Conservation (phyloP, 1,140 invertebrate species). For the Cherax destructor region DNA sequence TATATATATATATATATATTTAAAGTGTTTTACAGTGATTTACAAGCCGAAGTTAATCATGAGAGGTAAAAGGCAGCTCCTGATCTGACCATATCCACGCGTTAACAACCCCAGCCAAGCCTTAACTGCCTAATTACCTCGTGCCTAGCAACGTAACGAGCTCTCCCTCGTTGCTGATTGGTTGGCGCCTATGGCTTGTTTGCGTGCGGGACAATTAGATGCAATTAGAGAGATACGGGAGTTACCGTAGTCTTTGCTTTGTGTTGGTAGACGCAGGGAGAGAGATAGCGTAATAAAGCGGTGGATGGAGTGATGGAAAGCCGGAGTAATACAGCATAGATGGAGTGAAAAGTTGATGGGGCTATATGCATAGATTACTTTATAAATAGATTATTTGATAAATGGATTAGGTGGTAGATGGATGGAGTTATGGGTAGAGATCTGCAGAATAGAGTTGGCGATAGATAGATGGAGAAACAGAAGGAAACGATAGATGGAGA, state of each 20-base stretch:
- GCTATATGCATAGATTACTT: too few relatives aligned
- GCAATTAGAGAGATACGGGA: conserved; percentile 24
- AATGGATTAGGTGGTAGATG: too few relatives aligned
- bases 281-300: background rate
- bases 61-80: background rate
- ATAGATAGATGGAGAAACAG: too few relatives aligned
- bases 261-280: background rate
- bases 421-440: too few relatives aligned
- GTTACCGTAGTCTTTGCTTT: conserved; percentile 3
- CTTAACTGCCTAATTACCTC: conserved; percentile 32
- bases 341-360: background rate
- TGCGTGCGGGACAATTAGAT: conserved; percentile 51
- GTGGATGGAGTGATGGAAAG: background rate
- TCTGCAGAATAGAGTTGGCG: too few relatives aligned
- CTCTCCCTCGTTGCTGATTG: conserved; percentile 25
- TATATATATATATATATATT: conserved; percentile 45
- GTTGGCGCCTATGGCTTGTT: conserved; percentile 41
- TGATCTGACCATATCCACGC: background rate
- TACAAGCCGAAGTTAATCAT: conserved; percentile 5
- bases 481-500: too few relatives aligned
- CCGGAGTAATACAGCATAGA: background rate
- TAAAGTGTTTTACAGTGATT: background rate
- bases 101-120: conserved; percentile 15
- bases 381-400: too few relatives aligned
- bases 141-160: conserved; percentile 49